These are phyloP conservation scores for Drosophila albomicans DNA, from an alignment of 1,140 invertebrate species.

Conservation along the genomic window DNA sequence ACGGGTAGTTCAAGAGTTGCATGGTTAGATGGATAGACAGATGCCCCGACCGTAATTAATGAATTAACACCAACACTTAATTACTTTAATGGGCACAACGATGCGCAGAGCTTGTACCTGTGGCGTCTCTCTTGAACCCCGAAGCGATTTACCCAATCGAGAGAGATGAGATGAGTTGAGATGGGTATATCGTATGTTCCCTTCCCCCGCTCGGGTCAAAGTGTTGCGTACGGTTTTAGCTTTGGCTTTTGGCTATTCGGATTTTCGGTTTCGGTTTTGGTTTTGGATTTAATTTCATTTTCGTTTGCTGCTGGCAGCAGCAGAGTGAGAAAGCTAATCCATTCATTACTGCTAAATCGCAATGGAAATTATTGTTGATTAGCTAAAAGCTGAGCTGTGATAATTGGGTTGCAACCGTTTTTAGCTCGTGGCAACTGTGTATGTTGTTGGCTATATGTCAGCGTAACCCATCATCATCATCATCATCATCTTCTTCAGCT, in stretches of 20 bases:
- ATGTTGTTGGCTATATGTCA: slow-evolving; percentile 1
- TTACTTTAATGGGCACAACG: slow-evolving; percentile 56
- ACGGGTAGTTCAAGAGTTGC: neutral
- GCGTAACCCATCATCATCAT: slow-evolving; percentile 50
- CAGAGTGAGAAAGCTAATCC: slow-evolving; percentile 31
- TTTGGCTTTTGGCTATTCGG: too few relatives aligned
- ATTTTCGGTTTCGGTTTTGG: slow-evolving; percentile 13
- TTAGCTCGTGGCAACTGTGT: slow-evolving; percentile 32
- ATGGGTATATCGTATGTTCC: neutral
- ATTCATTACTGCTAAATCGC: slow-evolving; percentile 22
- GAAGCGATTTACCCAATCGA: slow-evolving; percentile 32
- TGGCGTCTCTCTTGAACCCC: slow-evolving; percentile 55
- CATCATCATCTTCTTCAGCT: slow-evolving; percentile 53
- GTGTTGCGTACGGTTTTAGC: slow-evolving; percentile 23
- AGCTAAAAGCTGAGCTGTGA: slow-evolving; percentile 42
- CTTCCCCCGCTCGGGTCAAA: slow-evolving; percentile 6
- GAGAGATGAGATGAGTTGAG: slow-evolving; percentile 1
- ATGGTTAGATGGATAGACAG: slow-evolving; percentile 30
- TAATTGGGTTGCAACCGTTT: slow-evolving; percentile 71
- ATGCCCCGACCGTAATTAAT: slow-evolving; percentile 63
- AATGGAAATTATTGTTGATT: slow-evolving; percentile 59
- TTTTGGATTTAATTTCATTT: slow-evolving; percentile 50
- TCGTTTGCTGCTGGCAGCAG: slow-evolving; percentile 21
- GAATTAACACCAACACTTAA: slow-evolving; percentile 82
- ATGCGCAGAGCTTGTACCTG: slow-evolving; percentile 32